phyloP scores from a whole-genome alignment of 2,888 invertebrate genomes.

The Drosophila robusta region DNA sequence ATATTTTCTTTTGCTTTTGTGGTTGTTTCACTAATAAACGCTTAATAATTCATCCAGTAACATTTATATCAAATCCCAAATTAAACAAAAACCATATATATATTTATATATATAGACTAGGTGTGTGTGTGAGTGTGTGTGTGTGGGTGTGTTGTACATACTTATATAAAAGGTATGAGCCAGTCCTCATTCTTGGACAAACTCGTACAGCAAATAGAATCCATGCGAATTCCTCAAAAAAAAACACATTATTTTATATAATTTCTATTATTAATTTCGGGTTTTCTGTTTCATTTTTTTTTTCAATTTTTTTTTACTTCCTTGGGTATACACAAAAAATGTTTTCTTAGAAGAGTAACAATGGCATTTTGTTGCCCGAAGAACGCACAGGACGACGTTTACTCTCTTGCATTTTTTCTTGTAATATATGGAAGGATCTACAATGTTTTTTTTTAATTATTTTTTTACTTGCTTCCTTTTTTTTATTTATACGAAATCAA shows the following conservation, averaged over 20 bases:
- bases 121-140: constrained; percentile 10
- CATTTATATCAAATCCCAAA: constrained; percentile 70
- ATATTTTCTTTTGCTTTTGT: constrained; percentile 18
- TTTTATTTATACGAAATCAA: constrained; percentile 33
- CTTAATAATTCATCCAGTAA: constrained; percentile 69
- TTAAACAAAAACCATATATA: constrained; percentile 56
- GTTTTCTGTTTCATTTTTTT: constrained; percentile 1
- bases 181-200: constrained; percentile 29
- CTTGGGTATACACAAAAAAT: constrained; percentile 53
- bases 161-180: constrained; percentile 53
- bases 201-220: constrained; percentile 40
- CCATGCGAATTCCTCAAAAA: constrained; percentile 25
- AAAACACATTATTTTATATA: constrained; percentile 43
- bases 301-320: constrained; percentile 27
- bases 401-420: constrained; percentile 17
- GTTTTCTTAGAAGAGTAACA: constrained; percentile 42
- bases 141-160: constrained; percentile 45
- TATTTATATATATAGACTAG: constrained; percentile 5
- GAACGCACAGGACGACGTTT: constrained; percentile 40
- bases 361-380: constrained; percentile 48
- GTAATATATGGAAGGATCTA: constrained; percentile 48
- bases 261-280: constrained; percentile 24
- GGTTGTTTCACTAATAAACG: constrained; percentile 48
- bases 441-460: constrained; percentile 26
- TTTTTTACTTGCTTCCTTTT: constrained; percentile 6